Conservation (phyloP, 1,140 invertebrate genomes). For the Ceratina calcarata region DNA sequence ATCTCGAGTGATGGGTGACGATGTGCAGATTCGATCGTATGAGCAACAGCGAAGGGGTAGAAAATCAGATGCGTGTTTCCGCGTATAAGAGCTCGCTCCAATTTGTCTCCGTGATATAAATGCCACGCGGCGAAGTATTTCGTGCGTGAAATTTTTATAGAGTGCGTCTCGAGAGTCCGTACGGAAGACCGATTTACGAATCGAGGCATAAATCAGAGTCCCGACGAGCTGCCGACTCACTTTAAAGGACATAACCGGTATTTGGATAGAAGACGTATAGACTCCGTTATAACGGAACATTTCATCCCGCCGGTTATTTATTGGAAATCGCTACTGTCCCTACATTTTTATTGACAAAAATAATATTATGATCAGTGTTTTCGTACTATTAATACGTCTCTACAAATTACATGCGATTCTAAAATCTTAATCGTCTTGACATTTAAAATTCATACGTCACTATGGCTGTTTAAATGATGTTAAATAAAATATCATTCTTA, state of each 20-base stretch:
- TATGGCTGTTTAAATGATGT: no score
- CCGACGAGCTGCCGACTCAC: constrained; percentile 39
- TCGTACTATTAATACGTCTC: no score
- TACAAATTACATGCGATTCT: no score
- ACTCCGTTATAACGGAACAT: constrained; percentile 21
- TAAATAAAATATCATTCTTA: no score
- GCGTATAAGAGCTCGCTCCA: constrained; percentile 37
- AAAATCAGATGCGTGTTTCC: not conserved
- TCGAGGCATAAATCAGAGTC: constrained; percentile 56
- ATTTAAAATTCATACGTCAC: no score
- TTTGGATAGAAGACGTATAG: constrained; percentile 38
- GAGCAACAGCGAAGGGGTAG: not conserved
- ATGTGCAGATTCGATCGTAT: constrained; percentile 45
- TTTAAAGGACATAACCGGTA: constrained; percentile 56
- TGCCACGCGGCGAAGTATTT: constrained; percentile 49
- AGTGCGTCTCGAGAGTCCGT: constrained; percentile 23
- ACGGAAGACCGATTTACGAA: constrained; percentile 39
- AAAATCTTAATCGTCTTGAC: no score
- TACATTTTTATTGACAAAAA: no score
- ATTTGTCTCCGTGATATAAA: constrained; percentile 65
- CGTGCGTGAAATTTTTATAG: constrained; percentile 67
- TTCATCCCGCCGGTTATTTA: not conserved
- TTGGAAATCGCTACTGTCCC: not conserved
- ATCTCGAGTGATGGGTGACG: constrained; percentile 56
- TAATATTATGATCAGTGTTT: no score